These are phyloP conservation scores for Mycogona germanica DNA, from an alignment of 2,888 invertebrate species.

Conservation along the genomic window DNA sequence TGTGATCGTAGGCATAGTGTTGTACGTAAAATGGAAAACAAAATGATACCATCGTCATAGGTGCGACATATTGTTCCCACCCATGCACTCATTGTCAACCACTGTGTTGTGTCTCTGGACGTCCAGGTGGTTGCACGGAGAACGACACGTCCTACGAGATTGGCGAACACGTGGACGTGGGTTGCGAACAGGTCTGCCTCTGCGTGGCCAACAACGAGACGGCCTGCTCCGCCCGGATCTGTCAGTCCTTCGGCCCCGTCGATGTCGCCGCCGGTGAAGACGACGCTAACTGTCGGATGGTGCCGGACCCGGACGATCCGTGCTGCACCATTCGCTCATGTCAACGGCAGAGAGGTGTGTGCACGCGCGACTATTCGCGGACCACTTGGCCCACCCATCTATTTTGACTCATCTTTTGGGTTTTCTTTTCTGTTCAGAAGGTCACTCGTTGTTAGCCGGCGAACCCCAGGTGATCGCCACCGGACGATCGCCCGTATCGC, in stretches of 20 bases:
- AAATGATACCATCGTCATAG: no score
- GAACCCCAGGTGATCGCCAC: conserved; percentile 29
- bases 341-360: conserved; percentile 13
- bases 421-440: conserved; percentile 8
- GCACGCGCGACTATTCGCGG: no score
- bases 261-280: background rate
- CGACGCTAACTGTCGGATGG: conserved; percentile 15
- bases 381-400: no score
- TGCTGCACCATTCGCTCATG: conserved; percentile 20
- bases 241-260: background rate
- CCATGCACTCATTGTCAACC: no score
- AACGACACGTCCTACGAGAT: conserved; percentile 17
- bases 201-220: conserved; percentile 52
- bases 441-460: background rate
- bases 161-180: conserved; percentile 65
- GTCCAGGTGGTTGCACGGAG: conserved; percentile 15
- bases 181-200: conserved; percentile 63
- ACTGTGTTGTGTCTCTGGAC: no score
- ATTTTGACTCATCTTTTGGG: background rate
- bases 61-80: no score
- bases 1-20: no score
- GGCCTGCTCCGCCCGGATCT: conserved; percentile 50
- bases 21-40: no score
- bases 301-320: conserved; percentile 19
- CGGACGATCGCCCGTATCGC: conserved; percentile 24